Percentiles rank a stretch among this genome's conserved stretches.
Evolutionary conservation across 2,113 vertebrate species (phyloP).

Genomic region (Scomber japonicus): DNA sequence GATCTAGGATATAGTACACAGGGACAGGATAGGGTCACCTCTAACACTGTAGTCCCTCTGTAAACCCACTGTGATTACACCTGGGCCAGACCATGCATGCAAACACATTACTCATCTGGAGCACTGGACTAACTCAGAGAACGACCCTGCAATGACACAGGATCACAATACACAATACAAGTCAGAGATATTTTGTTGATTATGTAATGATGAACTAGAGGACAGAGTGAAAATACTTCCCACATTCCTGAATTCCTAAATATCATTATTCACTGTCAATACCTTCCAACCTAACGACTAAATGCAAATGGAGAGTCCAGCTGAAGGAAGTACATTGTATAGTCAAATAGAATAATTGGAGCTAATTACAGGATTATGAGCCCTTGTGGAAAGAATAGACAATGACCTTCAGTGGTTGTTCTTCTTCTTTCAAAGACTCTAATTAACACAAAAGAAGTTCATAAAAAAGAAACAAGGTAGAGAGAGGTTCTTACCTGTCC

Average conservation of each 20-base stretch:
- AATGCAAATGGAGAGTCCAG: slow-evolving; percentile 24
- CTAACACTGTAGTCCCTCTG: slow-evolving; percentile 56
- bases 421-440: slow-evolving; percentile 42
- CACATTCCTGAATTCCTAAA: neutral
- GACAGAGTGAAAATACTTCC: neutral
- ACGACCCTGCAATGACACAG: slow-evolving; percentile 32
- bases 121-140: slow-evolving; percentile 23
- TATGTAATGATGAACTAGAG: neutral
- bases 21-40: slow-evolving; percentile 73
- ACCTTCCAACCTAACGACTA: slow-evolving; percentile 2
- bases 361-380: slow-evolving; percentile 67
- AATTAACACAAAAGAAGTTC: slow-evolving; percentile 45
- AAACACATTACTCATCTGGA: slow-evolving; percentile 61
- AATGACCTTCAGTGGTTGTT: slow-evolving; percentile 54
- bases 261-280: slow-evolving; percentile 16
- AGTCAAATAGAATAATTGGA: slow-evolving; percentile 48
- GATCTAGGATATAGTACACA: slow-evolving; percentile 47
- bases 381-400: slow-evolving; percentile 53
- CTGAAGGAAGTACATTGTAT: slow-evolving; percentile 19
- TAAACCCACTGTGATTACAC: slow-evolving; percentile 70
- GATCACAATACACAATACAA: slow-evolving; percentile 21
- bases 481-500: slow-evolving; percentile 80
- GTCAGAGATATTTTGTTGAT: slow-evolving; percentile 21
- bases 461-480: slow-evolving; percentile 14
- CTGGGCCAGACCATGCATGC: slow-evolving; percentile 41